A percentile compares a stretch with the other conserved stretches of the same genome.
Evolutionary conservation across 1,140 invertebrate genomes (phyloP).

Genomic region (Megalonaias nervosa): DNA sequence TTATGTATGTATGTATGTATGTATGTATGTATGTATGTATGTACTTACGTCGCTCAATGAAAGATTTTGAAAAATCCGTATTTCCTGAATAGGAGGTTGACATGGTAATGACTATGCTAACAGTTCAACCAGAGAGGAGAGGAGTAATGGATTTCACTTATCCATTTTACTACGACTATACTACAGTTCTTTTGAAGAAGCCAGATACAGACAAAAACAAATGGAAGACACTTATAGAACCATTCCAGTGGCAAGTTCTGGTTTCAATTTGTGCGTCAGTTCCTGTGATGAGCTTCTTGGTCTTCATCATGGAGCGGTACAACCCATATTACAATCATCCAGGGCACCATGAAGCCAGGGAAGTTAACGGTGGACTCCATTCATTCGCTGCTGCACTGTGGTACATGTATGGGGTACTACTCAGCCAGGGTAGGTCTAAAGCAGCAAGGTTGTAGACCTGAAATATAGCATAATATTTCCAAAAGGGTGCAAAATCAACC

Average conservation of each 20-base stretch:
- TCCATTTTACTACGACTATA: constrained; percentile 90
- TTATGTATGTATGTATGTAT: no score
- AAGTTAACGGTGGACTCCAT: constrained; percentile 8
- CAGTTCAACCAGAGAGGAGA: constrained; percentile 39
- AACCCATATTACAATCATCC: constrained; percentile 12
- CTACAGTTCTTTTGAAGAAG: constrained; percentile 75
- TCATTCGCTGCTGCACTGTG: constrained; percentile 23
- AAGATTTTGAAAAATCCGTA: no score
- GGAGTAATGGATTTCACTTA: constrained; percentile 69
- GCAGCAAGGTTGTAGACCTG: no score
- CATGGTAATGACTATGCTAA: constrained; percentile 40
- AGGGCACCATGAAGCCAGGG: background rate
- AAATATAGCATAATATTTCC: no score
- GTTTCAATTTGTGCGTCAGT: constrained; percentile 26
- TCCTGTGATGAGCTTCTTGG: background rate
- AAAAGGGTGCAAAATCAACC: no score
- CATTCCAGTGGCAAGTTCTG: constrained; percentile 47
- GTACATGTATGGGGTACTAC: constrained; percentile 42
- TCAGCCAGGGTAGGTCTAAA: constrained; percentile 33
- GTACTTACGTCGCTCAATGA: no score
- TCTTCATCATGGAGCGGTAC: constrained; percentile 9
- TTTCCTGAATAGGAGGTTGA: constrained; percentile 44
- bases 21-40: no score
- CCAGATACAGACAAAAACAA: constrained; percentile 43
- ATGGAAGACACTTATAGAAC: constrained; percentile 48